Evolutionary conservation across 1,140 invertebrate species (phyloP).

Genomic region (Drosophila insularis): DNA sequence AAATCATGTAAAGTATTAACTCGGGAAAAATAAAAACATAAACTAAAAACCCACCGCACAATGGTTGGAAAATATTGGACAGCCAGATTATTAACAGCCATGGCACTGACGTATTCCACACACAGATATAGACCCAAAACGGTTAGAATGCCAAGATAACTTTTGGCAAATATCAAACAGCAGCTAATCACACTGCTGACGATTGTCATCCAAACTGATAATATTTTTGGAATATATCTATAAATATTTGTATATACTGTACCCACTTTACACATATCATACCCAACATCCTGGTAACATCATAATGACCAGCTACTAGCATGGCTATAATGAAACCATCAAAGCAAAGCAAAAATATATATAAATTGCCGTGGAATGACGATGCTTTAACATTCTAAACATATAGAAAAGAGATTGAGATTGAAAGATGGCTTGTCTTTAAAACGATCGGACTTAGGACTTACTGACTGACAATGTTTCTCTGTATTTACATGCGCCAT

Average conservation of each 20-base stretch:
- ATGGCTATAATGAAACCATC: background rate
- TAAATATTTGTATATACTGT: no score
- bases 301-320: background rate
- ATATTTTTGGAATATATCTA: background rate
- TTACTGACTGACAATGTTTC: background rate
- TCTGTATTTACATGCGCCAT: background rate
- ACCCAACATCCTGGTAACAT: background rate
- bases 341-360: background rate
- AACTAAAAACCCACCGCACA: background rate
- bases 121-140: slow-evolving; percentile 1
- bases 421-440: no score
- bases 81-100: background rate
- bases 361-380: background rate
- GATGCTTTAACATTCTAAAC: background rate
- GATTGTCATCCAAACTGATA: background rate
- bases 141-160: background rate
- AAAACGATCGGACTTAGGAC: background rate
- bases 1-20: background rate
- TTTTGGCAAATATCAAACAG: background rate
- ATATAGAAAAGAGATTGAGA: background rate
- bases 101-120: background rate
- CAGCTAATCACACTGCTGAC: background rate
- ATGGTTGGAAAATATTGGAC: background rate
- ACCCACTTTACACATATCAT: background rate
- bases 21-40: background rate